Base-by-base conservation (phyloP, 2,113 vertebrate genomes). In the Bombycilla garrulus region DNA sequence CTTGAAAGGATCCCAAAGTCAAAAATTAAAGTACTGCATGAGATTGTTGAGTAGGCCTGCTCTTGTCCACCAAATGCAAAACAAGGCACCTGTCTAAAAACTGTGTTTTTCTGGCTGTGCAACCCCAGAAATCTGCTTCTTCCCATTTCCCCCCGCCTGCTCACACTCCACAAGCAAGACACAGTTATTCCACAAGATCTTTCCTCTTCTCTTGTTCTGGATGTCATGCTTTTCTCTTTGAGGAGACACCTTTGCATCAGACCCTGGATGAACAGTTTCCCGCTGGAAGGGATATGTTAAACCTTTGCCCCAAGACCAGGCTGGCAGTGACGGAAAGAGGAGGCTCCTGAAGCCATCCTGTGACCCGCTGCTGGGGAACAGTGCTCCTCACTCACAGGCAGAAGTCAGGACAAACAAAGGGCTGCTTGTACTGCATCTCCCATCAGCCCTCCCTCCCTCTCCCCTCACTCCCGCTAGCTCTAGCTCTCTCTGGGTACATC, bases 351-450 rank as follows among this genome's bases (percentile, higher is more conserved):
- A 94, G 94, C 58, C 79, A 56, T 57, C 25, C 76, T 73, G 44
- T 38, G 9, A 38, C 50, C 66, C 26, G 69, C 96, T 18, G 66
- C 84, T 78, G 81, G 83, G 95, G 93, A 79, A 26, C 67, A 17
- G 24, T 33, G 38, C 18, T 45, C 1, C 36, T 78, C 88, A 66
- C 73, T 92, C 69, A 35, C 60, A 66, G 92, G 77, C 87, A 74
- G 65, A 81, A 96, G 87, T 86, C 62, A 51, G 93, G 70, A 82
- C 82, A 93, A 73, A 98, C 97, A 98, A 96, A 98, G 96, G 56
- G 72, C 82, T 90, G 73, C 58, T 97, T 98, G 95, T 98, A 29
- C 57, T 60, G 73, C 66, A 57, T 65, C 85, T 95, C 83, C 78
- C 84, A 3, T 65, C 50, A 96, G 93, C 83, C 87, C 82, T 74